Evolutionary conservation across 1,140 invertebrate genomes (phyloP), one percentile per base, ranked within the genome.

Genomic region (Kradibia gibbosae): DNA sequence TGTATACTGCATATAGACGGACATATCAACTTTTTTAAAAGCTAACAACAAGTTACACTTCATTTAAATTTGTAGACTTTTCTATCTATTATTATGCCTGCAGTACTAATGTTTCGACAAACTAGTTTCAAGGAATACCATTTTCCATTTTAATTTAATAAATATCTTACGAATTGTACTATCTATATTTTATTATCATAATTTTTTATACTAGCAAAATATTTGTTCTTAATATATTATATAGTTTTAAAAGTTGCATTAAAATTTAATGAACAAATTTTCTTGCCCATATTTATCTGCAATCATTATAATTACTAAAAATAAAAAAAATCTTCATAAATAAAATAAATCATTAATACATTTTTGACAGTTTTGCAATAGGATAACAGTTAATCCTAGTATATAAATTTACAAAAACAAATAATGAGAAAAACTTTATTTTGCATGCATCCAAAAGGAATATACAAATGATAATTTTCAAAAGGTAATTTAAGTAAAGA

Each of bases 401-500:
- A 28, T 42, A 60, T 11, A 80, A 80, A 67, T 76, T 57, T 70
- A 76, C 74, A 78, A 25, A 39, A 22, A 34, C 73, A 31, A 28
- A 15, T 31, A n/a, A 31, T 42, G 45, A 75, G 81, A 55, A 78
- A 82, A 82, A 78, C 70, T 73, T 74, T 53, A 74, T 78, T 73
- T 78, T 78, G 7, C 7, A 50, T 39, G n/a, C n/a, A 22, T 7
- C 42, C 25, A 82, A 82, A 82, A 78, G 67, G 75, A 82, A 82
- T 65, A 78, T 42, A 34, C 55, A 0, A 71, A 77, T 65, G 81
- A 70, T 67, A 78, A 82, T 78, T 82, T 82, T 67, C 75, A 82
- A n/a, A n/a, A n/a, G 73, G 60, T 78, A 82, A 82, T 82, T 82
- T 77, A 42, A 82, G 78, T 78, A 67, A 60, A 82, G 67, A 78